Base-by-base conservation (phyloP, 2,113 vertebrate genomes). In the Calonectris borealis region DNA sequence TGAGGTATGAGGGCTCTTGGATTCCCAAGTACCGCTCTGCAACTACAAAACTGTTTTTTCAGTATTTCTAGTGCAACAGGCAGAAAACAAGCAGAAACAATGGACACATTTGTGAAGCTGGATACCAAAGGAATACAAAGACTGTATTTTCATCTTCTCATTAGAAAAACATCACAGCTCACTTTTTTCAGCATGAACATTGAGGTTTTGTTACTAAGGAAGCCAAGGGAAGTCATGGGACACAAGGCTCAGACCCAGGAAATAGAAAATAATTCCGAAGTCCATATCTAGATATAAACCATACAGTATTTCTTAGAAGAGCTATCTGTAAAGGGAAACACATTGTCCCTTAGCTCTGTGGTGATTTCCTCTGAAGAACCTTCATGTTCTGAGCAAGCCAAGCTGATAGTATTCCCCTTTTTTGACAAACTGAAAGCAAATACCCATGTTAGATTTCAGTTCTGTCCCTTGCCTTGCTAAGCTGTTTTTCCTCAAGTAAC, bases 21-120 rank as follows among this genome's bases (percentile, higher is more conserved):
- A 51, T 38, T 77, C 14, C 17, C 62, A 87, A 64, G 31, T 58
- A 69, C 6, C 87, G 17, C 25, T 82, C 40, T 51, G 29, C 2
- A 4, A 42, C 17, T 71, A 70, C 19, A 49, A 52, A 16, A 46
- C 7, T 54, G 24, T 7, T 73, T 85, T 87, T 42, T 66, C 42
- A 66, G 36, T 77, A 61, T 92, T 86, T 81, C 42, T 62, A 42
- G 8, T 52, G 49, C 72, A 65, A 60, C 36, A 83, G 17, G 32
- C 55, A 88, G 64, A 94, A 88, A 78, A 66, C 58, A 83, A 92
- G 24, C 32, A 68, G 64, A 90, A 93, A 90, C 72, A 95, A 90
- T 57, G 69, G 34, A 2, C 25, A 32, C 3, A 48, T 51, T 94
- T 91, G 32, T 79, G 80, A 75, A 71, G n/a, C 42, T 94, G 38